These are phyloP conservation scores for Drosophila kambysellisi DNA, from an alignment of 2,888 invertebrate genomes.

Conservation along the genomic window DNA sequence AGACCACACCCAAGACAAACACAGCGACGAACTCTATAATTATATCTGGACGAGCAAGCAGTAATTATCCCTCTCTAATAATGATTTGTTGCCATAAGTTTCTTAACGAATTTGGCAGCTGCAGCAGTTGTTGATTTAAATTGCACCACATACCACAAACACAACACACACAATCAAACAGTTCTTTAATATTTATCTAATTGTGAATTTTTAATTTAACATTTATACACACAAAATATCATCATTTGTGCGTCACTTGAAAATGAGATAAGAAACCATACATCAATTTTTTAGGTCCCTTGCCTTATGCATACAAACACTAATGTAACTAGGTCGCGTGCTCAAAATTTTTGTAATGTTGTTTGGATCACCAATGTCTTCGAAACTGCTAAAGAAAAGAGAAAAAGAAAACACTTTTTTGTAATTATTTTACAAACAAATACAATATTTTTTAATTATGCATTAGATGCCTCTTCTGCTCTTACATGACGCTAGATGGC, in stretches of 20 bases:
- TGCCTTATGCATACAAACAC: constrained; percentile 11
- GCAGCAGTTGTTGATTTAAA: constrained; percentile 39
- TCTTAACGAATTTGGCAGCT: constrained; percentile 38
- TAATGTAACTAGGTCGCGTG: constrained; percentile 57
- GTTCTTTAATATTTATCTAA: constrained; percentile 29
- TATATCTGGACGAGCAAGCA: constrained; percentile 39
- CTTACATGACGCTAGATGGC: constrained; percentile 11
- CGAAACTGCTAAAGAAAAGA: constrained; percentile 50
- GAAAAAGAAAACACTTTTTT: constrained; percentile 54
- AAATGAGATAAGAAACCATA: not conserved
- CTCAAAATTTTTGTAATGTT: constrained; percentile 67
- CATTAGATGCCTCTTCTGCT: constrained; percentile 12
- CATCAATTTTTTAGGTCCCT: constrained; percentile 5
- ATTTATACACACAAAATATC: not conserved
- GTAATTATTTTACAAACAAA: constrained; percentile 77
- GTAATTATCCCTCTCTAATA: constrained; percentile 45
- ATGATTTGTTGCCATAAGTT: constrained; percentile 66
- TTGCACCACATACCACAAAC: constrained; percentile 16
- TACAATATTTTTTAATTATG: constrained; percentile 75
- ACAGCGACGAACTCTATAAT: constrained; percentile 36
- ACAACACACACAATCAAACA: constrained; percentile 1
- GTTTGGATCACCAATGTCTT: constrained; percentile 74
- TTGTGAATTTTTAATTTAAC: constrained; percentile 24
- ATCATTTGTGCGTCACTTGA: constrained; percentile 11
- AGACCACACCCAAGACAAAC: constrained; percentile 8